Base-by-base conservation (phyloP, 2,113 vertebrate genomes). In the Glareola pratincola region DNA sequence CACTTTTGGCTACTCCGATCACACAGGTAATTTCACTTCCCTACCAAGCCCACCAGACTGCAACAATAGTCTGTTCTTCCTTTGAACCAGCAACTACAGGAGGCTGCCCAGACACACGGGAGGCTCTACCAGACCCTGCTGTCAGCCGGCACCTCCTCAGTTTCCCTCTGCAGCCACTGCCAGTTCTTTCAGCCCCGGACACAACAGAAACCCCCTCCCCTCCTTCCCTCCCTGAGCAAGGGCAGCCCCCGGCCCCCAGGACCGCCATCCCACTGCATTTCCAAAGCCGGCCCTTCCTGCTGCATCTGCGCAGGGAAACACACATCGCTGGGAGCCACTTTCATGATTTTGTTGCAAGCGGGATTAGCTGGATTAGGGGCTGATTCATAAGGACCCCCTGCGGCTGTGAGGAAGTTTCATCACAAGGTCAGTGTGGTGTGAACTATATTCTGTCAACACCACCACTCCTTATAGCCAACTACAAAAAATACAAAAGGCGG, bases 351-450 rank as follows among this genome's bases (percentile, higher is more conserved):
- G 98, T 98, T 98, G 98, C 97, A 95, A 98, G 97, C 97, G 95
- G 98, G 98, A 98, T 98, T 98, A 98, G 98, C 97, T 98, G 98
- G 98, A 98, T 98, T 98, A 98, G 96, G 96, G 97, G 76, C 95
- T 64, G 85, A 98, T 97, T 98, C 98, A 98, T 98, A 98, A 98
- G 98, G 98, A 98, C 98, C 98, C 98, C 98, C 98, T 98, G 98
- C 96, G 90, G 98, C 95, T 77, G 72, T 74, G 97, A 98, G 98
- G 98, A 98, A 98, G 98, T 98, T 98, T 98, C 98, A 98, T 98
- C 98, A 96, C 97, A 96, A 98, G 98, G 98, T 98, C 98, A 98
- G 96, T 94, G 36, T 97, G 96, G 97, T 98, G 98, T 97, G 97
- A 98, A 98, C 97, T 98, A 97, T 96, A 97, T 96, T 98, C 98